Conservation (phyloP, 2,797 vertebrate species). For the Acropternis orthonyx region DNA sequence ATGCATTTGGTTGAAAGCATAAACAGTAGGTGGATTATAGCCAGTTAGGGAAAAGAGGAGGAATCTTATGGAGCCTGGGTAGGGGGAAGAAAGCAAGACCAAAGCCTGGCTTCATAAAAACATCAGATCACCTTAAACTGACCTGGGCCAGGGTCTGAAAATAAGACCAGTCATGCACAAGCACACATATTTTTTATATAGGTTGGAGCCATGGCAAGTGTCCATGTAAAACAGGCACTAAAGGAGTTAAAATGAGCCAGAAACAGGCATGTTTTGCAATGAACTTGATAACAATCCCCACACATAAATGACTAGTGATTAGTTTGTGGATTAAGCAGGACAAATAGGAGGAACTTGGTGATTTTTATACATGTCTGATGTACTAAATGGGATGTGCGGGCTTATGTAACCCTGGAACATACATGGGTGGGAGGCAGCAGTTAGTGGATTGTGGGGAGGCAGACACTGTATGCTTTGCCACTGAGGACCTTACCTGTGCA, state of each 20-base stretch:
- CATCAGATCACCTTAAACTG: background rate
- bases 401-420: background rate
- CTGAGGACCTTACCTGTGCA: background rate
- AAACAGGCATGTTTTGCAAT: background rate
- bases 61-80: background rate
- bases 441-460: background rate
- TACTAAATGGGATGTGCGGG: background rate
- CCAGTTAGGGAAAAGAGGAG: background rate
- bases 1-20: background rate
- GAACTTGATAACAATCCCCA: background rate
- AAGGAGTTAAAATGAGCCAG: background rate
- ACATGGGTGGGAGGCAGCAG: background rate
- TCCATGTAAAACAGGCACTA: background rate
- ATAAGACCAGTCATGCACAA: background rate
- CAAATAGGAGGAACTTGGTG: background rate
- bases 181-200: background rate
- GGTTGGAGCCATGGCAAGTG: background rate
- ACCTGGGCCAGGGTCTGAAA: background rate
- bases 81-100: background rate
- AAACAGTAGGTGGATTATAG: constrained; percentile 28
- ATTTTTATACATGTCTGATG: background rate
- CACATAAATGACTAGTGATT: background rate
- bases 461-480: background rate
- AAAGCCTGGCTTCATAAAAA: background rate
- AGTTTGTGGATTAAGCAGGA: background rate